phyloP scores from a whole-genome alignment of 2,113 vertebrate species.

The Pseudonaja textilis region DNA sequence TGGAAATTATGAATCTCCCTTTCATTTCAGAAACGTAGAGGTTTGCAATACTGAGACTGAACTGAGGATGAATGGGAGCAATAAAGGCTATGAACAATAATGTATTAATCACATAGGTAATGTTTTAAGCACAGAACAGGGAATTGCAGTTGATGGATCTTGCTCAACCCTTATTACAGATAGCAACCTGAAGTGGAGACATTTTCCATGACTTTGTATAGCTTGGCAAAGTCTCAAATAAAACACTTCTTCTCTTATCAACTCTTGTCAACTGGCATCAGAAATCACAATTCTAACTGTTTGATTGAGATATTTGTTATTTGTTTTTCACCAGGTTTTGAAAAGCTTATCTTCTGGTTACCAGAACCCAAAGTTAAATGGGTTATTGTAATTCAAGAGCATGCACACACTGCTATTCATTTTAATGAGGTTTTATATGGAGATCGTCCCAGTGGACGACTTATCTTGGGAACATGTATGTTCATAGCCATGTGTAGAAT shows the following conservation, averaged over 20 bases:
- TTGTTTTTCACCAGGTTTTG: not conserved
- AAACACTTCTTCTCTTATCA: not conserved
- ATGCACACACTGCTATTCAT: not conserved
- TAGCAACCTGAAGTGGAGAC: not conserved
- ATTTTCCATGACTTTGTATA: not conserved
- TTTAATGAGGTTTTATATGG: not conserved
- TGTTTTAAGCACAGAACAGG: not conserved
- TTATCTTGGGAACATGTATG: not conserved
- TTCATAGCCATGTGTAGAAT: too few relatives aligned
- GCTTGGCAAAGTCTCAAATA: not conserved
- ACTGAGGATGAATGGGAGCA: not conserved
- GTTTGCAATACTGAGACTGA: not conserved
- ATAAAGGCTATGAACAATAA: not conserved
- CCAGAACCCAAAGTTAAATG: not conserved
- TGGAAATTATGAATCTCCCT: not conserved
- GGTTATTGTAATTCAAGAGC: not conserved
- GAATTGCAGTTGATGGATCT: not conserved
- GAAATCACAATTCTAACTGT: not conserved
- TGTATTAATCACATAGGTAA: not conserved
- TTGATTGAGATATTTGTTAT: not conserved
- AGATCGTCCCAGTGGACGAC: not conserved
- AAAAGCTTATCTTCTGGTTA: slow-evolving; percentile 1
- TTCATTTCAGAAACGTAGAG: not conserved
- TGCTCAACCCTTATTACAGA: not conserved
- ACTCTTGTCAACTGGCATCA: not conserved